A percentile compares a stretch with the other conserved stretches of the same genome.
Conservation (phyloP, 64 coral and sea anemone species). For the Pocillopora verrucosa region DNA sequence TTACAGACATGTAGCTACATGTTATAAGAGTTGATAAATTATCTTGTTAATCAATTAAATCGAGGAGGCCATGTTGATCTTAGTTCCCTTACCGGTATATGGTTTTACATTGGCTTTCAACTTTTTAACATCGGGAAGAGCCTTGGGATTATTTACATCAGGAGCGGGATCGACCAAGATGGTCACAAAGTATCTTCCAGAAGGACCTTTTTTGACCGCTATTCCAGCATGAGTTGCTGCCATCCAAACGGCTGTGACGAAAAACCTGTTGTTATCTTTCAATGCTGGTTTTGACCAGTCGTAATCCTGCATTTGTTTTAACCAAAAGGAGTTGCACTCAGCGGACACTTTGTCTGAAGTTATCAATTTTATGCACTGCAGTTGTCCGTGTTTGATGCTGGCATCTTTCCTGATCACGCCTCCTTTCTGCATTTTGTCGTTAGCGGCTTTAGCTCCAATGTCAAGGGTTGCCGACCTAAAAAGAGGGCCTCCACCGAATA, state of each 20-base stretch:
- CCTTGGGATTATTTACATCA: neutral
- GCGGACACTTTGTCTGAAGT: slow-evolving; percentile 12
- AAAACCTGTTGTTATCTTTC: slow-evolving; percentile 38
- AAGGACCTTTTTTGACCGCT: slow-evolving; percentile 12
- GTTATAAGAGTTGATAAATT: too few species aligned
- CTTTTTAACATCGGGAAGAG: neutral
- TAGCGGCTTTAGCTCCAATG: slow-evolving; percentile 40
- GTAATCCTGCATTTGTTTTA: slow-evolving; percentile 36
- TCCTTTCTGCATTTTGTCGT: slow-evolving; percentile 26
- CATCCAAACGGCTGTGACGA: slow-evolving; percentile 32
- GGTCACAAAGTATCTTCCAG: slow-evolving; percentile 20
- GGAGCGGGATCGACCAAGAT: slow-evolving; percentile 3
- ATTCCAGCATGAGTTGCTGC: slow-evolving; percentile 30
- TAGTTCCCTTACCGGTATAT: slow-evolving; percentile 41
- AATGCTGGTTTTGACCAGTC: slow-evolving; percentile 63
- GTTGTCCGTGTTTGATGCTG: slow-evolving; percentile 43
- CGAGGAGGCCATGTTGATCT: too few species aligned
- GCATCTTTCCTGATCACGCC: slow-evolving; percentile 21
- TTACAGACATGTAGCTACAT: too few species aligned
- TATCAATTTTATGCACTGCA: slow-evolving; percentile 23
- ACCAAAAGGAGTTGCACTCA: slow-evolving; percentile 34
- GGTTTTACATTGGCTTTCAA: slow-evolving; percentile 53
- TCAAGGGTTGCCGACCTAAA: neutral
- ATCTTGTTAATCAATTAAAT: too few species aligned
- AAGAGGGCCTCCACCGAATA: slow-evolving; percentile 21